Evolutionary conservation across 2,797 vertebrate species (phyloP).

Genomic region (Poeciliopsis paucimaculata): DNA sequence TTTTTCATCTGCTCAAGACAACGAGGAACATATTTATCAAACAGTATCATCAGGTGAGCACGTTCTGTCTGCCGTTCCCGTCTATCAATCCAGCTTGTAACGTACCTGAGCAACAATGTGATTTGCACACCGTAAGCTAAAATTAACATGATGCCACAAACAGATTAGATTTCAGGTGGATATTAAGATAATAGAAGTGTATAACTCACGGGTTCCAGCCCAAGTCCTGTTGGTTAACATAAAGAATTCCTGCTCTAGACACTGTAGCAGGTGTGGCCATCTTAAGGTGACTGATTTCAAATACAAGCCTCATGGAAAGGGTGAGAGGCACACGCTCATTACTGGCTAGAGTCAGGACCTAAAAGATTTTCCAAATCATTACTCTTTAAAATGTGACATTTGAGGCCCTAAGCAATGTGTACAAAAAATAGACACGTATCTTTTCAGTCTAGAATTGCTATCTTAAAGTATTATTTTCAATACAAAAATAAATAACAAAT

Average conservation of each 20-base stretch:
- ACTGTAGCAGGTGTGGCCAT: slow-evolving; percentile 84
- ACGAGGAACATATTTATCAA: slow-evolving; percentile 86
- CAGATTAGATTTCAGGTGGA: neutral
- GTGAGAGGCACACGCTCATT: slow-evolving; percentile 83
- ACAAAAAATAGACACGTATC: slow-evolving; percentile 39
- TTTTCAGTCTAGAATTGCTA: slow-evolving; percentile 35
- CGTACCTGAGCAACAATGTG: slow-evolving; percentile 73
- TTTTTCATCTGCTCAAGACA: slow-evolving; percentile 87
- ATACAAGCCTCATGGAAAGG: slow-evolving; percentile 84
- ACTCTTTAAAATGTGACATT: slow-evolving; percentile 27
- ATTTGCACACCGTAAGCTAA: slow-evolving; percentile 4
- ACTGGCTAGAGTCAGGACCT: slow-evolving; percentile 87
- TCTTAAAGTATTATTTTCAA: neutral
- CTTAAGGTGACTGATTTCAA: slow-evolving; percentile 84
- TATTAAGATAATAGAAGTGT: neutral
- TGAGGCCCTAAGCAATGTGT: slow-evolving; percentile 29
- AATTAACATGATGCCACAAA: neutral
- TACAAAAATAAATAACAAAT: neutral
- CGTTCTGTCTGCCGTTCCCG: slow-evolving; percentile 84
- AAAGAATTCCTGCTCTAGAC: slow-evolving; percentile 86
- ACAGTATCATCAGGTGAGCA: slow-evolving; percentile 88
- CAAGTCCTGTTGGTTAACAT: slow-evolving; percentile 84
- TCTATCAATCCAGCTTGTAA: slow-evolving; percentile 89
- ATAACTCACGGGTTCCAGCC: slow-evolving; percentile 85
- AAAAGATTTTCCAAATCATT: slow-evolving; percentile 27